Evolutionary conservation across 1,140 invertebrate species (phyloP), one percentile per base, ranked within the genome.

Genomic region (Mactra quadrangularis): DNA sequence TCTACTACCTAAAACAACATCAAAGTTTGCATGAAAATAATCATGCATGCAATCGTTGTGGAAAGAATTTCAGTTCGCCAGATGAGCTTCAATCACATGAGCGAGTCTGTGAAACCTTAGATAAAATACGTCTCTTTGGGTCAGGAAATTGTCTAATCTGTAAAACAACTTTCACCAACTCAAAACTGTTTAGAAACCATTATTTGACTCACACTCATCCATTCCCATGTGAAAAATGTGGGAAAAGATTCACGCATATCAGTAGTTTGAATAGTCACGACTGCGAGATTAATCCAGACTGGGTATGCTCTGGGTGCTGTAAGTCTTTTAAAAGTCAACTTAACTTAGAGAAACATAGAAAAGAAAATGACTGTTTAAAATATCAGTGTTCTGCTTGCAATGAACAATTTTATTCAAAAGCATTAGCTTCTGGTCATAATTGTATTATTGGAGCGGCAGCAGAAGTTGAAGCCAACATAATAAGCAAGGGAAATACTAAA

Each of bases 121-220:
- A 71, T 1, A 75, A 71, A 29, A 90, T 91, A 1, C 78, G 86
- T 59, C 74, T 78, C 2, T 83, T 86, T 22, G 89, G 89, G 1
- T 76, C 53, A 9, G 86, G 87, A 11, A 74, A 82, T 27, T 92
- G 91, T 83, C 82, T 84, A 17, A 64, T 86, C 9, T 93, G 92
- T 86, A 59, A 78, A 7, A 29, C 82, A 9, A 53, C 59, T 15
- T 93, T 92, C 78, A 84, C 53, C 11, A 85, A 88, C n/a, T 78
- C 77, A n/a, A 88, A 87, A 71, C 77, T 60, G 1, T 92, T 89
- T 72, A 82, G 90, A 29, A 86, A 91, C 13, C 94, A 94, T 83
- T 87, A 92, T 59, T 85, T 88, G 45, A 82, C 85, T 3, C 94
- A 94, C 79, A 92, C 93, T 17, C 93, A 93, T 74, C 91, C 90